Base-by-base conservation (phyloP, 2,888 invertebrate genomes). In the Aspidiotus destructor region DNA sequence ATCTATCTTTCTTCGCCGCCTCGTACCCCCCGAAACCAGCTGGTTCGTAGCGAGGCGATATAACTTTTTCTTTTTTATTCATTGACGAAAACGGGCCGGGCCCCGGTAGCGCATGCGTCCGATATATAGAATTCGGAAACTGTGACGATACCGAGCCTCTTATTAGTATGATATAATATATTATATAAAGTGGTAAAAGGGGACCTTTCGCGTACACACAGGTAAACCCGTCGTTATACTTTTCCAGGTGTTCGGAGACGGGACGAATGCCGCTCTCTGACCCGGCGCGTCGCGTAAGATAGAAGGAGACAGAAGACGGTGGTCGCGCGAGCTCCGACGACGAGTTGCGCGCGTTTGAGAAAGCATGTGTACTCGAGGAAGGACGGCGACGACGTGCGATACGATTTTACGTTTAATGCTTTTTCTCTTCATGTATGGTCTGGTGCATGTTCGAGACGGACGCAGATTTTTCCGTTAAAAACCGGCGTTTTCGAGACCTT, bases 331-430 rank as follows among this genome's bases (percentile, higher is more conserved):
- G 28, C 28, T 13, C 57, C 42, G 64, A 44, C 57, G 41, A 64
- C 64, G 57, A 64, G 64, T 64, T 58, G 65, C 58, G 65, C 58
- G 65, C 65, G 65, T 58, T 57, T 42, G 58, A 40, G 41, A 55
- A 16, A 48, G 16, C 15, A 48, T 48, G 48, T n/a, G 48, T n/a
- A n/a, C 48, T 13, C 48, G 48, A 48, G n/a, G 48, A 13, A 48
- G 10, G n/a, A 48, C n/a, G 48, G 13, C 42, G 65, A 65, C 58
- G 57, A 58, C 44, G 65, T 65, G 65, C 65, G 44, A 60, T 65
- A 65, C 65, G 65, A 65, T 65, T 65, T 65, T 65, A 65, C 44
- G 15, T 64, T 64, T 64, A 57, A 63, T 63, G 54, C 10, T 41
- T 63, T 54, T 54, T 54, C 28, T 28, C 28, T 28, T 53, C 57